These are phyloP conservation scores for Gorsachius goisagi DNA, from an alignment of 2,113 vertebrate species.

Conservation along the genomic window DNA sequence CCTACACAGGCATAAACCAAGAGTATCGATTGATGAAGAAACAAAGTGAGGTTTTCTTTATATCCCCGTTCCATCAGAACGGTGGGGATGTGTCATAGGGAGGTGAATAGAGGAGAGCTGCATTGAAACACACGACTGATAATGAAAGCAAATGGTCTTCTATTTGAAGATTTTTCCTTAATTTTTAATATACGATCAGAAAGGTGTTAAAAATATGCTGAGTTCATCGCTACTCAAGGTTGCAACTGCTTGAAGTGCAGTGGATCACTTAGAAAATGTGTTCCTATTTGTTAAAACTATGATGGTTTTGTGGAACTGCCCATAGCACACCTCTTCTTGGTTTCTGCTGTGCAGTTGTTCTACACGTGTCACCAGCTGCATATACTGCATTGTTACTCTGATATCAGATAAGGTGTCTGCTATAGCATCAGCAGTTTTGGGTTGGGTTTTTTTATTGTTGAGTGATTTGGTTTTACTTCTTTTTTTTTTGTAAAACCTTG, in stretches of 20 bases:
- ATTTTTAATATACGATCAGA: not conserved
- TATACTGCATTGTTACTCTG: not conserved
- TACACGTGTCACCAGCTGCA: not conserved
- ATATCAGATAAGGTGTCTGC: not conserved
- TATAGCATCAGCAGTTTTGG: not conserved
- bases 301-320: not conserved
- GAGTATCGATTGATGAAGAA: not conserved
- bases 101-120: not conserved
- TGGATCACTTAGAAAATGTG: not conserved
- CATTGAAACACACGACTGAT: not conserved
- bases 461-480: not conserved
- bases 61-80: not conserved
- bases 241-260: not conserved
- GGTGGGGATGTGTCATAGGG: fast-evolving
- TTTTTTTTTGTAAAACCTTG: not conserved
- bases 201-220: not conserved
- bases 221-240: not conserved
- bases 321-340: fast-evolving
- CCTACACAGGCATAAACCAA: fast-evolving
- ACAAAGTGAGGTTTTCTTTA: not conserved
- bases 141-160: not conserved
- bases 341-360: not conserved
- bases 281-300: not conserved
- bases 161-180: not conserved
- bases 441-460: not conserved